phyloP scores from a whole-genome alignment of 1,140 invertebrate species.

The Contarinia nasturtii region DNA sequence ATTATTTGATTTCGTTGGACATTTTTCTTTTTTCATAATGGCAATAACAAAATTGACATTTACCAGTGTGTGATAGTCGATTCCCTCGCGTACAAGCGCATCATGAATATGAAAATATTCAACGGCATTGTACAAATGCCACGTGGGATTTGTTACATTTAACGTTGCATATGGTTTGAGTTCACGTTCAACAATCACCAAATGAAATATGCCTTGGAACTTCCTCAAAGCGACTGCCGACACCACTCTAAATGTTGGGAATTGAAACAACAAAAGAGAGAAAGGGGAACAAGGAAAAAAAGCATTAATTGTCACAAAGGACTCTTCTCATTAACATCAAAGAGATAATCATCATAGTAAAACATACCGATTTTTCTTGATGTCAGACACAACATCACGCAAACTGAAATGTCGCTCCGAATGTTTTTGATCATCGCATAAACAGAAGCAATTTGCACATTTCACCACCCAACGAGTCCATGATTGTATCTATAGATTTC shows the following conservation, averaged over 20 bases:
- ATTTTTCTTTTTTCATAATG: slow-evolving; percentile 36
- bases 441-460: slow-evolving; percentile 76
- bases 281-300: background rate
- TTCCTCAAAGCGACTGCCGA: too few relatives aligned
- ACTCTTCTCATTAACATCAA: background rate
- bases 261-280: background rate
- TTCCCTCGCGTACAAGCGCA: slow-evolving; percentile 67
- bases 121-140: slow-evolving; percentile 59
- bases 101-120: slow-evolving; percentile 48
- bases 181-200: too few relatives aligned
- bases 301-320: background rate
- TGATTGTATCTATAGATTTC: slow-evolving; percentile 38
- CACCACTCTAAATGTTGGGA: slow-evolving; percentile 1
- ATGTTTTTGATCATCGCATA: slow-evolving; percentile 55
- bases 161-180: background rate
- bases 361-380: background rate
- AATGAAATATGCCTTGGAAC: too few relatives aligned
- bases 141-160: slow-evolving; percentile 21
- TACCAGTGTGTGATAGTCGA: slow-evolving; percentile 43
- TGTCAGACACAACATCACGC: background rate
- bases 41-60: slow-evolving; percentile 35
- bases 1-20: background rate
- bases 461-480: slow-evolving; percentile 74
- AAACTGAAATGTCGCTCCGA: slow-evolving; percentile 69
- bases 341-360: background rate